Base-by-base conservation (phyloP, 2,888 invertebrate genomes). In the Eledona agricola region DNA sequence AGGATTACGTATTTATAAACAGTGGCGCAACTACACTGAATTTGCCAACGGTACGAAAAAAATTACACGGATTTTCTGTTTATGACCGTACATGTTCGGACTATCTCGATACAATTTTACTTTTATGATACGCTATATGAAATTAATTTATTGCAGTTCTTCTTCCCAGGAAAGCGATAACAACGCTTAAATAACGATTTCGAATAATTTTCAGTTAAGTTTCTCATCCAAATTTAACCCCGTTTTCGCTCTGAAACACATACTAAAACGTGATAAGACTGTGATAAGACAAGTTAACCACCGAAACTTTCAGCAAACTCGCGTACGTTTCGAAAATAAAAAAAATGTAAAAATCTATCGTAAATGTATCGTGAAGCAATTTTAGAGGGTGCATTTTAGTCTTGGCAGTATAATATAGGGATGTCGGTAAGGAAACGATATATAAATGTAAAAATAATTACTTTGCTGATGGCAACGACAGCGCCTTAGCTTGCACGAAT, bases 391-490 rank as follows among this genome's bases (percentile, higher is more conserved):
- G 38, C 11, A 25, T 38, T 37, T 38, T 38, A 38, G 17, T 25
- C 13, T 9, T 13, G 38, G 15, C 12, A 15, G 16, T 25, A 25
- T 38, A 23, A 25, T 25, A 25, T 38, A 15, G 38, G n/a, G 31
- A 31, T 31, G 31, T 31, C 11, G 11, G 19, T 32, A 19, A 23
- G 23, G 35, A 22, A 35, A 35, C 35, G 35, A 35, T 25, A 29
- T 45, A 45, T 31, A 34, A 45, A 45, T 34, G 26, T 45, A 45
- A 45, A 45, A 45, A 45, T 45, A 45, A 32, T 45, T 45, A 22
- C 25, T 45, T 45, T 11, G 34, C 15, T n/a, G 23, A 31, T 43
- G 45, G 11, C 10, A 45, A 17, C 11, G 45, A 45, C 23, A 45
- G 32, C 11, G 34, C 9, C 31, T 42, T 29, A 29, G 29, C 23